Conservation (phyloP, 1,140 invertebrate species). For the Steinernema khuongi region DNA sequence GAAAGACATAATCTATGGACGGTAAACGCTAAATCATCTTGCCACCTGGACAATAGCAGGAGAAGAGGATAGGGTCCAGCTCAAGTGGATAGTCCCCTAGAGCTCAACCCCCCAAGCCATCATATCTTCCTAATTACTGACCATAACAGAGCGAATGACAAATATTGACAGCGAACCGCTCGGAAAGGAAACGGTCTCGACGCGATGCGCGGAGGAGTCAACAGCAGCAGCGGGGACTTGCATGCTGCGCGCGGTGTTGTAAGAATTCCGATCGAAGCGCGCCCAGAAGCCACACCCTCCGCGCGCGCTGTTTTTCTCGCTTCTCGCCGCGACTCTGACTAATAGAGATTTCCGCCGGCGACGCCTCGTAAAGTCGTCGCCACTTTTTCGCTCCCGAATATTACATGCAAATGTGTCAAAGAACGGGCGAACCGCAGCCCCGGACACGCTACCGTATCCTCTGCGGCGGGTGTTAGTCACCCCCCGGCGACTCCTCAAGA, state of each 20-base stretch:
- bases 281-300: not conserved
- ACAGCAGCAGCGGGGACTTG: not conserved
- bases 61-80: too few relatives aligned
- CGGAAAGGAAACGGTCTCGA: too few relatives aligned
- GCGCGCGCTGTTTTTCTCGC: not conserved
- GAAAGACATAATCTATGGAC: too few relatives aligned
- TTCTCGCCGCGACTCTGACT: not conserved
- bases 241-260: not conserved
- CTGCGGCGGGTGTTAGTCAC: not conserved
- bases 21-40: too few relatives aligned
- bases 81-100: too few relatives aligned
- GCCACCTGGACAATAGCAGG: too few relatives aligned
- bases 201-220: not conserved
- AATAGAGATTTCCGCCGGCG: constrained; percentile 4
- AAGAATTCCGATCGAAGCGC: too few relatives aligned
- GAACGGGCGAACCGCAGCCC: not conserved
- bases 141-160: too few relatives aligned
- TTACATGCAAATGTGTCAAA: not conserved
- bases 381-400: not conserved
- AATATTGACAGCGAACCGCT: too few relatives aligned
- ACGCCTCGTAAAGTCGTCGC: constrained; percentile 5
- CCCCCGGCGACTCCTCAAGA: not conserved
- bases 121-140: too few relatives aligned
- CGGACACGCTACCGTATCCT: not conserved
- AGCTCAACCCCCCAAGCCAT: too few relatives aligned